Conservation (phyloP, 2,113 vertebrate species). For the Indri indri region DNA sequence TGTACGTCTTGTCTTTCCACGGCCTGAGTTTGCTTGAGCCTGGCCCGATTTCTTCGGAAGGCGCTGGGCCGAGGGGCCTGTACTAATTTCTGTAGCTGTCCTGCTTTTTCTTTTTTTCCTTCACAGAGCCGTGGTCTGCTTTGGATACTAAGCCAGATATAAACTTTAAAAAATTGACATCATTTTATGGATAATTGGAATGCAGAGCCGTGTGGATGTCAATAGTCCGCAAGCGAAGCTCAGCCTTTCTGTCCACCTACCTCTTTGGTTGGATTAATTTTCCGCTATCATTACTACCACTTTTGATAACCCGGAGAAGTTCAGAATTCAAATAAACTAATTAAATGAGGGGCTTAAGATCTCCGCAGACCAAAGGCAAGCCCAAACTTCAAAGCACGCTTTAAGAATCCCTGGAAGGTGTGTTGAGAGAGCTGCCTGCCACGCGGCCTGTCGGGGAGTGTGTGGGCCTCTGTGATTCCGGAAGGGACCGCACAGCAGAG, state of each 20-base stretch:
- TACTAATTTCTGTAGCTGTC: slow-evolving; percentile 40
- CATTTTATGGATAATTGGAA: not conserved
- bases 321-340: slow-evolving; percentile 36
- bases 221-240: not conserved
- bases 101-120: not conserved
- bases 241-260: not conserved
- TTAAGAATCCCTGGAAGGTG: not conserved
- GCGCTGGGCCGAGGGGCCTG: not conserved
- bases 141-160: slow-evolving; percentile 38
- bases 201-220: not conserved
- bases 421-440: not conserved
- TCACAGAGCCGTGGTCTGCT: not conserved
- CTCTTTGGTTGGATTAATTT: slow-evolving; percentile 1
- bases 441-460: rapidly evolving
- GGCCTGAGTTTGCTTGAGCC: not conserved
- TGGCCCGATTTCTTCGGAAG: slow-evolving; percentile 50
- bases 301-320: not conserved
- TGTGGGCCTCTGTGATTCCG: not conserved
- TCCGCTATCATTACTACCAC: not conserved
- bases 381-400: not conserved
- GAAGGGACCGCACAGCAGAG: too few relatives aligned
- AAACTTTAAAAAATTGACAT: slow-evolving; percentile 2
- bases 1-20: not conserved
- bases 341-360: not conserved
- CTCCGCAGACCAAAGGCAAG: not conserved